Evolutionary conservation across 2,113 vertebrate genomes (phyloP), one percentile per base, ranked within the genome.

Genomic region (Accipiter cooperii): DNA sequence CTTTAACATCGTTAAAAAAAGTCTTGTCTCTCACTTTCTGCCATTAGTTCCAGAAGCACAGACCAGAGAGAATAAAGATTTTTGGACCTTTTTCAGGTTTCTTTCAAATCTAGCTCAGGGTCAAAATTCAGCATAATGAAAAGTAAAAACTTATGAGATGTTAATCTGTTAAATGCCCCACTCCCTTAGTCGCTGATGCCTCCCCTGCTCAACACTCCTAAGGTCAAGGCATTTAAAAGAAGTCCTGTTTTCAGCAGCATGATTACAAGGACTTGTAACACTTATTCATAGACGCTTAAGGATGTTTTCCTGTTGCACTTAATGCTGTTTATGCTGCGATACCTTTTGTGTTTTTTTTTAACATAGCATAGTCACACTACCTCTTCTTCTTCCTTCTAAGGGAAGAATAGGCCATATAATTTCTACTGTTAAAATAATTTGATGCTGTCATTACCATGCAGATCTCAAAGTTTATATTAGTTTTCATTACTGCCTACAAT

Each of bases 321-420:
- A 60, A 11, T 40, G 6, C 6, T 69, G 5, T 26, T 83, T 29
- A 34, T 66, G 7, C 8, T 60, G 24, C 33, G 22, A 57, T 2
- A 90, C 4, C 1, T 13, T 69, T n/a, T 29, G 28, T 9, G 3
- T 1, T 0, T 2, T 3, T 22, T 36, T 83, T 66, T 31, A 44
- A 26, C 4, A 31, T 10, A 46, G 2, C 4, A 22, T 42, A 44
- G 4, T 38, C 11, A 5, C 51, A 36, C 3, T 57, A 19, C 5
- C 11, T 74, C 12, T 71, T 84, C 11, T 8, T 68, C 12, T 66
- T n/a, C 25, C 40, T 91, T 84, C 21, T 55, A 60, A 51, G 20
- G 5, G 36, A 38, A 84, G 58, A 51, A 13, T 18, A 71, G 22
- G 26, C 38, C 82, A 69, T 19, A 24, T 26, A 64, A 85, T 83